Base-by-base conservation (phyloP, 1,140 invertebrate genomes). In the Polypedilum vanderplanki region DNA sequence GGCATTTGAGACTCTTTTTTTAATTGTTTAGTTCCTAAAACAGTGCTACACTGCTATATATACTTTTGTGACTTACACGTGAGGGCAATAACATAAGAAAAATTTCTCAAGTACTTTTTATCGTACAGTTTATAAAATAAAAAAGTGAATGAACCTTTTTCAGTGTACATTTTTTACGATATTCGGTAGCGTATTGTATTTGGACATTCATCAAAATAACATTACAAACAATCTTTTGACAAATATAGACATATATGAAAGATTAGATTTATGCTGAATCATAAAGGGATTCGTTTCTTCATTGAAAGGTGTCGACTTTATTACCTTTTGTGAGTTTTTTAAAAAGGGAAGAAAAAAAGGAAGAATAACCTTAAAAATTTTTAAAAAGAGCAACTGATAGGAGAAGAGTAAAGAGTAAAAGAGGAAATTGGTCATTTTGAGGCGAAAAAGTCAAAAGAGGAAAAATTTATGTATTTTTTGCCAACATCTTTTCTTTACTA, bases 131-230 rank as follows among this genome's bases (percentile, higher is more conserved):
- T n/a, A n/a, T n/a, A n/a, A n/a, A n/a, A n/a, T n/a, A n/a, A n/a
- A n/a, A n/a, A n/a, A n/a, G n/a, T n/a, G n/a, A n/a, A n/a, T n/a
- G n/a, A n/a, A n/a, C n/a, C 24, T 3, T 33, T 33, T 33, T 33
- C 24, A 33, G 24, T 33, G 24, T 33, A 33, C 5, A 3, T 3
- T 33, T 33, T 33, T 33, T 33, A 33, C 24, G 24, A 33, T 33
- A 33, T 33, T 33, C 24, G 24, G 24, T 33, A 33, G 24, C 24
- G 24, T 5, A 33, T 33, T 33, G 24, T 33, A 5, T 33, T 57
- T 57, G 46, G 46, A 57, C 46, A 57, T 57, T n/a, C 46, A 57
- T 57, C 46, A 57, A 57, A 57, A 57, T 57, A 57, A 57, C 46
- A 57, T 57, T 57, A 57, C 12, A 57, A 12, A 15, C n/a, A 5